Conservation (phyloP, 1,140 invertebrate genomes). For the Orchestia grillus region DNA sequence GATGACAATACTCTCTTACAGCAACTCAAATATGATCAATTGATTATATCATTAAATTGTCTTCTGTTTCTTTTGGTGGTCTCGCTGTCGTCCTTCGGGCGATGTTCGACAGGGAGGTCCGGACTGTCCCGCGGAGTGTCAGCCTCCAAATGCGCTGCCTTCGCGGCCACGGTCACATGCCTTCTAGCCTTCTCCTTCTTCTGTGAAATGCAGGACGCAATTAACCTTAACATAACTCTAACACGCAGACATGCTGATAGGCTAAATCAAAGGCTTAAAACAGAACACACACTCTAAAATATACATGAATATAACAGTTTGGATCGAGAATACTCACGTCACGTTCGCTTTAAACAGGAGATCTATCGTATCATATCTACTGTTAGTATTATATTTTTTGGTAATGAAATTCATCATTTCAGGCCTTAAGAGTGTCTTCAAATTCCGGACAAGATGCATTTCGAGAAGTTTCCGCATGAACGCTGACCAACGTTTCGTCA, state of each 20-base stretch:
- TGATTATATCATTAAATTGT: not conserved
- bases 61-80: not conserved
- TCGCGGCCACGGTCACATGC: not conserved
- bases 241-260: not conserved
- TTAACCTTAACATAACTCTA: not conserved
- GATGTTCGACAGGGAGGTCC: not conserved
- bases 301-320: not conserved
- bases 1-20: not conserved
- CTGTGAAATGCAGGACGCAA: not conserved
- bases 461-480: no score
- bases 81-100: not conserved
- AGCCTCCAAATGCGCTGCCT: not conserved
- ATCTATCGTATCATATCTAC: no score
- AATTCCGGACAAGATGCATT: no score
- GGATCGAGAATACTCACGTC: no score
- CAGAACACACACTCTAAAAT: not conserved
- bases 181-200: not conserved
- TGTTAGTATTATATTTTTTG: no score
- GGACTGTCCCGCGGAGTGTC: not conserved
- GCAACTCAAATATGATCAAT: not conserved
- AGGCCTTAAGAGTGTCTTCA: no score
- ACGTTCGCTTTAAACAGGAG: no score
- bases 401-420: no score
- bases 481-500: no score
- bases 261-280: not conserved